Base-by-base conservation (phyloP, 1,140 invertebrate species). In the Drosophila setifemur region DNA sequence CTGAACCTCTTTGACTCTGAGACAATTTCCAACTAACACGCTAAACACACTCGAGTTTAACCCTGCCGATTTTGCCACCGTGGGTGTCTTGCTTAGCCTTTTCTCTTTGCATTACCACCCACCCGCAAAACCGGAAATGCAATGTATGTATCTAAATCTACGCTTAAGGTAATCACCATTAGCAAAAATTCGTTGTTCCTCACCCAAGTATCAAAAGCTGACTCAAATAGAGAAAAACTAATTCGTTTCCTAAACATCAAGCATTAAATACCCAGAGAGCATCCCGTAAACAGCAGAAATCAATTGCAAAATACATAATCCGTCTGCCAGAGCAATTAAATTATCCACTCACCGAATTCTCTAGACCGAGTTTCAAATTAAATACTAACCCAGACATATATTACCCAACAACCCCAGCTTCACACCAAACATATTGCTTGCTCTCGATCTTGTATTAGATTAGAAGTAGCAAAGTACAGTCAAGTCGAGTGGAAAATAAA, bases 191-290 rank as follows among this genome's bases (percentile, higher is more conserved):
- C 50, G 8, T 53, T 53, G 37, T 43, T 23, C 14, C 23, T 82
- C 64, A 77, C 79, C 76, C 82, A 87, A 87, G 76, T 86, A 86
- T 87, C 76, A 82, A 77, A 78, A 87, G 60, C 63, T 67, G 64
- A 77, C 81, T 86, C 29, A 66, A 81, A 87, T 43, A 60, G 75
- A 55, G 54, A 28, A 67, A 53, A 58, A 61, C 23, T 37, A 72
- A 69, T 54, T 21, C 45, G 52, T 53, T 18, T 47, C 21, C 44
- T 53, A 76, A 76, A 47, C 33, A 70, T 49, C 37, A 37, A 49
- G 55, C 45, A 77, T 42, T 73, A 77, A 54, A 68, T 68, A 67
- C 53, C 69, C 48, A 69, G 40, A 45, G 66, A 76, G 60, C 53
- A 76, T 82, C 82, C 54, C 35, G 19, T 72, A 76, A 81, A 67